Evolutionary conservation across 92 coral and sea anemone species (phyloP).

Genomic region (Epizoanthus illoricatus): DNA sequence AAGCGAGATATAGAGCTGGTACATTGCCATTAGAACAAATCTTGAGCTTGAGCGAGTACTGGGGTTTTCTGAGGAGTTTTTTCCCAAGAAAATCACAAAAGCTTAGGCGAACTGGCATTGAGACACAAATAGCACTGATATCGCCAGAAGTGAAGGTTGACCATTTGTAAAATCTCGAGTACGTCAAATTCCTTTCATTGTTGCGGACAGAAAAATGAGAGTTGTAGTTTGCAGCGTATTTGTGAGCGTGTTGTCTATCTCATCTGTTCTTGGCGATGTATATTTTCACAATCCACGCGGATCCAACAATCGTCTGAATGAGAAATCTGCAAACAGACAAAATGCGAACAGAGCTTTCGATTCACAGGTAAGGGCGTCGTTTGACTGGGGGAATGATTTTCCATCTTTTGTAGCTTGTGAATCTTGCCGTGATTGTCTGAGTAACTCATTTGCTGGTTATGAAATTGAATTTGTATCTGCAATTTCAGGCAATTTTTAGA

Average conservation of each 20-base stretch:
- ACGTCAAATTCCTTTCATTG: conserved; percentile 5
- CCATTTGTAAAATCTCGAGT: conserved; percentile 19
- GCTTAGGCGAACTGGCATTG: no score
- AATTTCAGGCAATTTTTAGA: no score
- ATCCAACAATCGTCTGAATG: conserved; percentile 90
- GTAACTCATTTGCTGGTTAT: not conserved
- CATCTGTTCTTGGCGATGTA: conserved; percentile 55
- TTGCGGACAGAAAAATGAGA: conserved; percentile 6
- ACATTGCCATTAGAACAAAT: no score
- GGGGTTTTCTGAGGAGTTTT: no score
- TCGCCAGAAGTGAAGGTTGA: not conserved
- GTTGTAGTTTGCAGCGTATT: conserved; percentile 6
- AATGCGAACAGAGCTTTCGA: conserved; percentile 96
- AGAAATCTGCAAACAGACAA: conserved; percentile 82
- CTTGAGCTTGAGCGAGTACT: no score
- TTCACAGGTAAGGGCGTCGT: conserved; percentile 76
- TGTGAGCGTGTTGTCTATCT: not conserved
- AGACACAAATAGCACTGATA: conserved; percentile 10
- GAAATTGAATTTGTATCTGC: no score
- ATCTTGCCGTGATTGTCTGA: not conserved
- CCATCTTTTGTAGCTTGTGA: not conserved
- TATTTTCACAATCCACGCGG: conserved; percentile 94
- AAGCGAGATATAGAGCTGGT: no score
- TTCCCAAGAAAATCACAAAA: no score
- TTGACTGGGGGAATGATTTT: not conserved